Evolutionary conservation across 2,888 invertebrate species (phyloP).

Genomic region (Eulithis testata): DNA sequence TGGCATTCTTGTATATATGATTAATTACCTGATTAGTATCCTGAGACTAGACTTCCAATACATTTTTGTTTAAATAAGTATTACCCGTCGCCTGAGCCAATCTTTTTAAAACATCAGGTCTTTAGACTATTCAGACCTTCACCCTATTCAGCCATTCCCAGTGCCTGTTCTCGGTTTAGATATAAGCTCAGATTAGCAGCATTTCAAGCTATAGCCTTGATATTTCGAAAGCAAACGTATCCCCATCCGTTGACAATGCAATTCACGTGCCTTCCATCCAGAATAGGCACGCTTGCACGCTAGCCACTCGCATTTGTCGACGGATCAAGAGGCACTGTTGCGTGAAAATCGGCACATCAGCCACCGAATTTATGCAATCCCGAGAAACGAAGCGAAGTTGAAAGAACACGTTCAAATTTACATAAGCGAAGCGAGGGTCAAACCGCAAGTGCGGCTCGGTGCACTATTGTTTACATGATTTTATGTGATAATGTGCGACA

Average conservation of each 20-base stretch:
- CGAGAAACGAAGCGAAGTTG: conserved; percentile 53
- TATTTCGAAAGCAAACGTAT: conserved; percentile 39
- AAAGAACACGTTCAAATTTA: conserved; percentile 75
- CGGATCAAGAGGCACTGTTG: conserved; percentile 71
- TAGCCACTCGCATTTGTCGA: conserved; percentile 63
- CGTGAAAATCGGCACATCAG: conserved; percentile 80
- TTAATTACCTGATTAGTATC: no score
- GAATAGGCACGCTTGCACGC: conserved; percentile 54
- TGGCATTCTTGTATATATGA: no score
- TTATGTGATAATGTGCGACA: conserved; percentile 64
- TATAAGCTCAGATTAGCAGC: conserved; percentile 20
- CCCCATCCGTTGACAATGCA: conserved; percentile 45
- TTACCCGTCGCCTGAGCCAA: no score
- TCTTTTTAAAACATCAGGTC: conserved; percentile 9
- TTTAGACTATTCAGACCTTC: conserved; percentile 21
- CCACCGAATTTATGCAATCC: conserved; percentile 74
- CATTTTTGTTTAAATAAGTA: no score
- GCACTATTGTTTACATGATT: conserved; percentile 43
- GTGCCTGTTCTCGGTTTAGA: conserved; percentile 20
- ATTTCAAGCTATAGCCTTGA: conserved; percentile 37
- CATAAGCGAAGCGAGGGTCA: conserved; percentile 63
- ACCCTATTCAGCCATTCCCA: conserved; percentile 12
- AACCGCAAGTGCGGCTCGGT: conserved; percentile 61
- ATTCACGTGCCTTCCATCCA: conserved; percentile 46
- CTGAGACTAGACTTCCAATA: no score